phyloP scores from a whole-genome alignment of 2,113 vertebrate genomes.

The Lasiurus borealis region DNA sequence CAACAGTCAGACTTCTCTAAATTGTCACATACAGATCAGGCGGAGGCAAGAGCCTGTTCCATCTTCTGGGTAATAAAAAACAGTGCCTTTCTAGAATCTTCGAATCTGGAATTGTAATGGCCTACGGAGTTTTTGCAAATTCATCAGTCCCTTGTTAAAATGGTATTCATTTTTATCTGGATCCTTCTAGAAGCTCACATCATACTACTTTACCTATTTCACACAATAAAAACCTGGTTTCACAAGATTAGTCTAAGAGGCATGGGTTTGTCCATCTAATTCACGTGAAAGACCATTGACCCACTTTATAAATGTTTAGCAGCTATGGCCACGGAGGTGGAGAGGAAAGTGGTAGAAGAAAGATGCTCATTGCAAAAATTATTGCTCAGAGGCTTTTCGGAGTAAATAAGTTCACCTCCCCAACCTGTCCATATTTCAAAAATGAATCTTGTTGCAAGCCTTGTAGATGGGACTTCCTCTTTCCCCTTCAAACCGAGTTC shows the following conservation, averaged over 20 bases:
- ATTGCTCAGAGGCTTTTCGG: slow-evolving; percentile 34
- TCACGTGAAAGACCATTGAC: neutral
- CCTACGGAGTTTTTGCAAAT: neutral
- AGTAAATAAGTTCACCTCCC: neutral
- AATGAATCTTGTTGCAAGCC: slow-evolving; percentile 62
- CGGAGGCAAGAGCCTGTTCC: neutral
- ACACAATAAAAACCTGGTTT: neutral
- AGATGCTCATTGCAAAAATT: neutral
- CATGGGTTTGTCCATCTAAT: neutral
- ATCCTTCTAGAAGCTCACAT: neutral
- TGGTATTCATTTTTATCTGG: neutral
- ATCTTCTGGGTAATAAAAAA: neutral
- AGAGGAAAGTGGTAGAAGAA: neutral
- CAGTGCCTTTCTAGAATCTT: neutral
- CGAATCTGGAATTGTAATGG: neutral
- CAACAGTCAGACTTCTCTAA: neutral
- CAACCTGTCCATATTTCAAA: slow-evolving; percentile 47
- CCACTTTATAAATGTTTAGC: neutral
- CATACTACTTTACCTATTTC: neutral
- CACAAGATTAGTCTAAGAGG: neutral
- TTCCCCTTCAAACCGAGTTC: neutral
- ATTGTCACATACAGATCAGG: neutral
- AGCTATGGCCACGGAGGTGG: neutral
- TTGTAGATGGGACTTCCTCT: neutral
- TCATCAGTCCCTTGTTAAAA: neutral